Evolutionary conservation across 2,888 invertebrate species (phyloP).

Genomic region (Hydroisotoma schaefferi): DNA sequence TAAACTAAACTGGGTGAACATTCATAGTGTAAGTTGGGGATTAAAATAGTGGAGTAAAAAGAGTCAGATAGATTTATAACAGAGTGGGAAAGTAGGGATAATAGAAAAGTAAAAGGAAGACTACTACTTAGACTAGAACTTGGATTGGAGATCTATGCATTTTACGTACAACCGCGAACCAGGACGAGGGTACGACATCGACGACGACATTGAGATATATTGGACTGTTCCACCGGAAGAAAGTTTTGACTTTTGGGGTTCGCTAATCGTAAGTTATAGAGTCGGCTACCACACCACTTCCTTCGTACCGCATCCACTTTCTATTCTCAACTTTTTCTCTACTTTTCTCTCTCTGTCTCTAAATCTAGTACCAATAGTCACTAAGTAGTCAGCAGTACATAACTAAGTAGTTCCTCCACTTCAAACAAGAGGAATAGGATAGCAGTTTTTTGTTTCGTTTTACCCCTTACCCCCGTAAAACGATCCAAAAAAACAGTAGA

Average conservation of each 20-base stretch:
- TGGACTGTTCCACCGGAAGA: slow-evolving; percentile 46
- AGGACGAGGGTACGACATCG: slow-evolving; percentile 28
- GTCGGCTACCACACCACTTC: slow-evolving; percentile 40
- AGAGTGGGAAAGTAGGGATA: not conserved
- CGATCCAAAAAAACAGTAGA: too few relatives aligned
- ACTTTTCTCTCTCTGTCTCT: slow-evolving; percentile 24
- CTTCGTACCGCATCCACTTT: slow-evolving; percentile 18
- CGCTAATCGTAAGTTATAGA: slow-evolving; percentile 49
- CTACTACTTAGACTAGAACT: not conserved
- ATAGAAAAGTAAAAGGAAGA: slow-evolving; percentile 11
- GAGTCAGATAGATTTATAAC: slow-evolving; percentile 9
- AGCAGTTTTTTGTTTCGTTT: too few relatives aligned
- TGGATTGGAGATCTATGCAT: not conserved
- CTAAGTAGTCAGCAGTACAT: slow-evolving; percentile 2
- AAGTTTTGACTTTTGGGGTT: slow-evolving; percentile 49
- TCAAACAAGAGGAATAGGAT: too few relatives aligned
- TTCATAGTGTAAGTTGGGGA: slow-evolving; percentile 13
- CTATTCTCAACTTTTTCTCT: slow-evolving; percentile 18
- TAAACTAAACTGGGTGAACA: slow-evolving; percentile 13
- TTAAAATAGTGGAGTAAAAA: slow-evolving; percentile 12
- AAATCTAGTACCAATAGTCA: slow-evolving; percentile 15
- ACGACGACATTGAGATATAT: slow-evolving; percentile 48
- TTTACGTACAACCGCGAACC: slow-evolving; percentile 26
- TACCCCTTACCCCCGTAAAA: too few relatives aligned
- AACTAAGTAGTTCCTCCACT: not conserved